phyloP scores from a whole-genome alignment of 2,113 vertebrate genomes.

The Lamprologus callipterus region DNA sequence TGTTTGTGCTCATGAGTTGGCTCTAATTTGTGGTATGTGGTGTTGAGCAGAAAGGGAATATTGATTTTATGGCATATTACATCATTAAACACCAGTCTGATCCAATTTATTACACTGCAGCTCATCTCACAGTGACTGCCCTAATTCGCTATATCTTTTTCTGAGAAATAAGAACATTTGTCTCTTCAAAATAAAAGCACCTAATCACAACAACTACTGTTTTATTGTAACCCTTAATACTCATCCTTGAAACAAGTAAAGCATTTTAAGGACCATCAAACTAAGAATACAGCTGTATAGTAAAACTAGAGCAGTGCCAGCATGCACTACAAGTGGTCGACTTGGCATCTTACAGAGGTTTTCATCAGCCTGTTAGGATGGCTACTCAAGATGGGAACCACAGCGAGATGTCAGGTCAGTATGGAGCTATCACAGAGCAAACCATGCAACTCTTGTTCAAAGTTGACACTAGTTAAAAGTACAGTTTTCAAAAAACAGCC shows the following conservation, averaged over 20 bases:
- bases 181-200: neutral
- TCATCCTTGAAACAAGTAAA: neutral
- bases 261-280: neutral
- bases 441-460: neutral
- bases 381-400: neutral
- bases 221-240: neutral
- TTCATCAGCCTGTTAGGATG: constrained; percentile 34
- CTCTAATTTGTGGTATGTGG: neutral
- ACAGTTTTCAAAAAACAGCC: neutral
- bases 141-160: neutral
- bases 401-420: neutral
- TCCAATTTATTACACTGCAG: neutral
- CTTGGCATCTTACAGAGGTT: constrained; percentile 22
- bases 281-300: neutral
- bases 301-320: neutral
- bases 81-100: constrained; percentile 14
- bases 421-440: neutral
- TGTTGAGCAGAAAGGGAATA: neutral
- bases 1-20: neutral
- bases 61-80: constrained; percentile 18
- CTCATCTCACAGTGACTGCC: neutral
- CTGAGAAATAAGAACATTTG: neutral
- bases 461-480: neutral
- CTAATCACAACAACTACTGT: neutral
- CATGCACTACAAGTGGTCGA: neutral